These are phyloP conservation scores for Oryzias melastigma DNA, from an alignment of 2,113 vertebrate species.

Conservation along the genomic window DNA sequence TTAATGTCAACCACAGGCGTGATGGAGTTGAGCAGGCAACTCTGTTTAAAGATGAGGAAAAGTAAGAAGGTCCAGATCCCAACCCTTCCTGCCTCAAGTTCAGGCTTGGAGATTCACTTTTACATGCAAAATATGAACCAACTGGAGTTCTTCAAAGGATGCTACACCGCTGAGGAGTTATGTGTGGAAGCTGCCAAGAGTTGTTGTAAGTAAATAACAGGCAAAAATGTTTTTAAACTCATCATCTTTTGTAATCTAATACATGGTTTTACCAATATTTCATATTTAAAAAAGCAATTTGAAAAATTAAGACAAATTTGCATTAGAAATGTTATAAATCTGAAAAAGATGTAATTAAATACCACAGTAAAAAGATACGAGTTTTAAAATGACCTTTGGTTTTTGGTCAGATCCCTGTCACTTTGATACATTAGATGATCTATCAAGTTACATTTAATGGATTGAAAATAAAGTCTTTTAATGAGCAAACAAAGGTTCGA, in stretches of 20 bases:
- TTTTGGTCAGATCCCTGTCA: too few species aligned
- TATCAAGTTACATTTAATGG: too few species aligned
- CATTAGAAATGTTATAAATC: too few species aligned
- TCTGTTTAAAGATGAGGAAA: conserved; percentile 95
- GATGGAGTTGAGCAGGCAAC: conserved; percentile 90
- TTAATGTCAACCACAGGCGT: conserved; percentile 82
- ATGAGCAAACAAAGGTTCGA: too few species aligned
- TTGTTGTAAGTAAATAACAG: conserved; percentile 82
- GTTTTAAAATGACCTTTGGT: too few species aligned
- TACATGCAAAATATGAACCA: conserved; percentile 79
- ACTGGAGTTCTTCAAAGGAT: conserved; percentile 78
- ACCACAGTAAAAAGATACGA: too few species aligned
- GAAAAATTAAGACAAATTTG: too few species aligned
- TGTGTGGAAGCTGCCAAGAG: conserved; percentile 86
- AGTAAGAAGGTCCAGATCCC: conserved; percentile 76
- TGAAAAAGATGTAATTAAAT: too few species aligned
- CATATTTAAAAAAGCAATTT: too few species aligned
- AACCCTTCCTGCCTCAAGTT: conserved; percentile 66
- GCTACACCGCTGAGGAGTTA: conserved; percentile 85
- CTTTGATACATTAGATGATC: too few species aligned
- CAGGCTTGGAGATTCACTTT: conserved; percentile 86
- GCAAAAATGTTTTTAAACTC: too few species aligned
- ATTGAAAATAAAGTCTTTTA: too few species aligned
- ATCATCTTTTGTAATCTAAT: neutral
- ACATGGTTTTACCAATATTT: neutral